Evolutionary conservation across 2,888 invertebrate species (phyloP).

Genomic region (Troglohyphantes excavatus): DNA sequence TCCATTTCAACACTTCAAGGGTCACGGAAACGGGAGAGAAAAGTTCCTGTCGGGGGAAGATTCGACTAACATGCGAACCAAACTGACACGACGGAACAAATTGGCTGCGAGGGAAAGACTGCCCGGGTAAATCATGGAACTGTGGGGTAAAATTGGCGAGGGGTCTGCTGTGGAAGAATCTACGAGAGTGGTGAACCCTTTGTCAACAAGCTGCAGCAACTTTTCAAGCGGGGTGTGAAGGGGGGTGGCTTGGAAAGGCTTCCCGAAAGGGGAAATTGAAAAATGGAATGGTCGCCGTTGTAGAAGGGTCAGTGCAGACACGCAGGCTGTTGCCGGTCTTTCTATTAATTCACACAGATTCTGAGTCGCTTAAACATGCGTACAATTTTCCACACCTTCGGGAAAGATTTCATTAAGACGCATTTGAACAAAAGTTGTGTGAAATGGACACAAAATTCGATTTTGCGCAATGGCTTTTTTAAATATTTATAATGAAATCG

Average conservation of each 20-base stretch:
- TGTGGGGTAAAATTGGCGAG: not conserved
- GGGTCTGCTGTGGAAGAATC: not conserved
- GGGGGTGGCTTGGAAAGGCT: no score
- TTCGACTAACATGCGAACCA: slow-evolving; percentile 7
- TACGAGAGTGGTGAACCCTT: slow-evolving; percentile 15
- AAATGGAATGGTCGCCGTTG: slow-evolving; percentile 2
- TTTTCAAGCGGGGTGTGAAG: not conserved
- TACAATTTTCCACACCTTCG: no score
- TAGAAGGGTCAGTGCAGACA: no score
- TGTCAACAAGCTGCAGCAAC: slow-evolving; percentile 55
- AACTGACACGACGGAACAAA: not conserved
- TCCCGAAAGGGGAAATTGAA: slow-evolving; percentile 7
- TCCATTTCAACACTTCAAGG: slow-evolving; percentile 61
- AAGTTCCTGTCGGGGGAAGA: slow-evolving; percentile 16
- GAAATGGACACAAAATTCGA: no score
- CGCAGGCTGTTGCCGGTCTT: no score
- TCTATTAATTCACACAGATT: no score
- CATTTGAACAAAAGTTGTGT: no score
- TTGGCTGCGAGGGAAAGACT: not conserved
- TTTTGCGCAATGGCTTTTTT: no score
- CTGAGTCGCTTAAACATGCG: no score
- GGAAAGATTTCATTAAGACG: no score
- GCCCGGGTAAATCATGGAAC: no score
- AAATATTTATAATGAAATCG: no score
- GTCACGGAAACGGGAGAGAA: slow-evolving; percentile 51